phyloP scores from a whole-genome alignment of 1,140 invertebrate genomes.

The Microplitis mediator region DNA sequence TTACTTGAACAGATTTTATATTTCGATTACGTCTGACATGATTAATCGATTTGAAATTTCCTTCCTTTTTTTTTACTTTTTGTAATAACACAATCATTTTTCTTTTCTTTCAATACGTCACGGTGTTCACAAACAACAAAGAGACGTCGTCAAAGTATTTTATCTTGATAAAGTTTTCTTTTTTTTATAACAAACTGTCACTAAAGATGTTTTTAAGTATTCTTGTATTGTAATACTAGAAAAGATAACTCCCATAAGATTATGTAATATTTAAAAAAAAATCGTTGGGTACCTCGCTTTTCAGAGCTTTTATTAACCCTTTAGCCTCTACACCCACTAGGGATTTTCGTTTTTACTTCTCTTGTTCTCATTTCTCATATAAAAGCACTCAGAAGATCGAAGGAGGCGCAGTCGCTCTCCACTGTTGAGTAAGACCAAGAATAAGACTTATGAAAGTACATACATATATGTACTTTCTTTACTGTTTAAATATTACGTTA shows the following conservation, averaged over 20 bases:
- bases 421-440: background rate
- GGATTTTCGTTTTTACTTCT: constrained; percentile 1
- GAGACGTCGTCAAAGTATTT: too few species aligned
- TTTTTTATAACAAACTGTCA: too few species aligned
- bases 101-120: too few species aligned
- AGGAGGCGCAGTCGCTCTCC: constrained; percentile 6
- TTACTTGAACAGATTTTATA: too few species aligned
- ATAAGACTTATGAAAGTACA: too few species aligned
- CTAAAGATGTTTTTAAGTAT: too few species aligned
- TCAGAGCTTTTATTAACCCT: constrained; percentile 14
- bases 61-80: too few species aligned
- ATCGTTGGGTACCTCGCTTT: background rate
- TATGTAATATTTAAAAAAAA: background rate
- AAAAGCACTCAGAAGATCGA: constrained; percentile 11
- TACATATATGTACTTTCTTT: background rate
- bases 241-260: background rate
- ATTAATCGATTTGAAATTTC: too few species aligned
- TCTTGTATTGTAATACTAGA: background rate
- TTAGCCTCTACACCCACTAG: constrained; percentile 2
- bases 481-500: background rate
- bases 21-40: too few species aligned
- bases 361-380: background rate
- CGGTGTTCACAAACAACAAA: too few species aligned
- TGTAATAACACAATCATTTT: too few species aligned
- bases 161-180: too few species aligned